phyloP scores from a whole-genome alignment of 2,888 invertebrate species.

The Tenthredo amoena region DNA sequence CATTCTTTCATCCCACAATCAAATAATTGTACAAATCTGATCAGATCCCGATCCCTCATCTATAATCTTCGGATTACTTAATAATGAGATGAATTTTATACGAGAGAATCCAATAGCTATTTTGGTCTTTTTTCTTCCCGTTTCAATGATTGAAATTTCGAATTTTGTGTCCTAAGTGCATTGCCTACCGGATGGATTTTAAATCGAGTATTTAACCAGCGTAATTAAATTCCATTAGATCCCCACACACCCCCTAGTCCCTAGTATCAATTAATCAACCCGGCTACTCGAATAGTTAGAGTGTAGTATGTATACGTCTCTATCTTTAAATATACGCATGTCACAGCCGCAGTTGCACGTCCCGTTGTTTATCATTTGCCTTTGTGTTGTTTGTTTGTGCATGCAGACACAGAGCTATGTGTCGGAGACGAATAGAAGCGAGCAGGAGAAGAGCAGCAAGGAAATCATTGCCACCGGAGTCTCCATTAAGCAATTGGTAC shows the following conservation, averaged over 20 bases:
- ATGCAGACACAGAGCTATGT: conserved; percentile 76
- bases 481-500: conserved; percentile 79
- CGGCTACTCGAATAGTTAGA: background rate
- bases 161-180: background rate
- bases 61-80: background rate
- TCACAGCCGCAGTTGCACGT: background rate
- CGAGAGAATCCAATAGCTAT: background rate
- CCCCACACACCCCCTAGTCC: background rate
- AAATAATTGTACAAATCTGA: background rate
- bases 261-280: conserved; percentile 18
- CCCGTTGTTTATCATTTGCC: conserved; percentile 40
- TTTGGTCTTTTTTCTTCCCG: background rate
- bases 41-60: background rate
- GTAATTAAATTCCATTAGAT: conserved; percentile 38
- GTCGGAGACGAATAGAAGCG: conserved; percentile 74
- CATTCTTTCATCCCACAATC: background rate
- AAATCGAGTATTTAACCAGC: background rate
- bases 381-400: conserved; percentile 60
- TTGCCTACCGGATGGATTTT: background rate
- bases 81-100: background rate
- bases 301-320: background rate
- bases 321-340: conserved; percentile 26
- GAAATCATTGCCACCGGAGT: conserved; percentile 78
- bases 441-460: conserved; percentile 74
- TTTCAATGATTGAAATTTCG: background rate